Base-by-base conservation (phyloP, 1,140 invertebrate genomes). In the Drosophila bocki region DNA sequence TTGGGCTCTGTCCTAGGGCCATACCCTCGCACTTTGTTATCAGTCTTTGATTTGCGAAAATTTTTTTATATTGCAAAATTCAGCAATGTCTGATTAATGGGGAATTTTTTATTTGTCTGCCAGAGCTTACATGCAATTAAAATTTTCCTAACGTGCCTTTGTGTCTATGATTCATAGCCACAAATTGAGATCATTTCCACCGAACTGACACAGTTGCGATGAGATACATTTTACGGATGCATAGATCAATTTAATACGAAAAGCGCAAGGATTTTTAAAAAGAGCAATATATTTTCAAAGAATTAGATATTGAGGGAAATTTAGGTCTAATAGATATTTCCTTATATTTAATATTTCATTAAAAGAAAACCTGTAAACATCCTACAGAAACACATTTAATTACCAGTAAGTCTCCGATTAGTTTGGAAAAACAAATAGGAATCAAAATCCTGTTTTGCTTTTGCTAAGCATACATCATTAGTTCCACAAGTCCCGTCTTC, bases 161-260 rank as follows among this genome's bases (percentile, higher is more conserved):
- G 48, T 22, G 44, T 3, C 12, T 48, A 26, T 62, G 57, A 75
- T 32, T 75, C 58, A 54, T 41, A 15, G 32, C 15, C n/a, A n/a
- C 15, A 26, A 75, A 72, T 72, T 54, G 19, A 60, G 41, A 62
- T 54, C 58, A 62, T 35, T 75, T 75, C 69, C 42, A 33, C 11
- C 1, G 57, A 74, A 75, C 26, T 62, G 69, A 59, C 76, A 79
- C 60, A 32, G 32, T 53, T 48, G n/a, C 11, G 51, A 54, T 59
- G 41, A 50, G 45, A 29, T 37, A 22, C 9, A 22, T 13, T 45
- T 69, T 50, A 7, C 17, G 13, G 33, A 60, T 71, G 41, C 39
- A 29, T 11, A 17, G n/a, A 72, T 33, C 17, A 12, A 50, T 41
- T 33, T 60, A 7, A 4, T n/a, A 17, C 4, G 26, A 13, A 60